A percentile compares a stretch with the other conserved stretches of the same genome.
phyloP scores from a whole-genome alignment of 2,113 vertebrate species.

The Pandion haliaetus region DNA sequence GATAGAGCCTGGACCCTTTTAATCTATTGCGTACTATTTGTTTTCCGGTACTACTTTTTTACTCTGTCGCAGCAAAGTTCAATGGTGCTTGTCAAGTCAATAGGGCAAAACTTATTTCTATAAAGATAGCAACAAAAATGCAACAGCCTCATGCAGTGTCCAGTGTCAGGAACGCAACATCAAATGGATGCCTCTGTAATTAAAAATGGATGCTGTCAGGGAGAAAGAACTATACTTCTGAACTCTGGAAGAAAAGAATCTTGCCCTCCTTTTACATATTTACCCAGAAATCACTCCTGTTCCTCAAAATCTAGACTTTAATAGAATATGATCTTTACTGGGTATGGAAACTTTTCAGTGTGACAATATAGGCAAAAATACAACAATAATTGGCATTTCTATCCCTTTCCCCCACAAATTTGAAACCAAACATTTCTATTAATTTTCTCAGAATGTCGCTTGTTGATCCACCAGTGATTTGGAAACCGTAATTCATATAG shows the following conservation, averaged over 20 bases:
- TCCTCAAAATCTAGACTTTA: background rate
- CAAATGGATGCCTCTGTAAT: slow-evolving; percentile 46
- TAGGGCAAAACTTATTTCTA: background rate
- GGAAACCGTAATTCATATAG: background rate
- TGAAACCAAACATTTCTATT: background rate
- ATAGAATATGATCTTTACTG: background rate
- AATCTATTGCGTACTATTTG: background rate
- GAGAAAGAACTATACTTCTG: background rate
- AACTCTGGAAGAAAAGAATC: background rate
- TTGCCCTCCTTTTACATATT: background rate
- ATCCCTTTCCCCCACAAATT: background rate
- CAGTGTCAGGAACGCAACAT: slow-evolving; percentile 16
- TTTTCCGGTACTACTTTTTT: background rate
- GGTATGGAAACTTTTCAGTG: accelerated
- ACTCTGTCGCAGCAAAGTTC: background rate
- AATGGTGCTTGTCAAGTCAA: background rate
- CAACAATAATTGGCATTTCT: background rate
- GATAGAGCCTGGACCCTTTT: background rate
- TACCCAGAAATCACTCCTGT: background rate
- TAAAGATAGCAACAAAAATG: background rate
- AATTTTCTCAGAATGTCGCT: background rate
- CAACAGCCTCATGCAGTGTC: background rate
- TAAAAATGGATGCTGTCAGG: slow-evolving; percentile 29
- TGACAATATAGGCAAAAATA: background rate
- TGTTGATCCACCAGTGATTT: background rate